Evolutionary conservation across 2,888 invertebrate genomes (phyloP).

Genomic region (Craniophora ligustri): DNA sequence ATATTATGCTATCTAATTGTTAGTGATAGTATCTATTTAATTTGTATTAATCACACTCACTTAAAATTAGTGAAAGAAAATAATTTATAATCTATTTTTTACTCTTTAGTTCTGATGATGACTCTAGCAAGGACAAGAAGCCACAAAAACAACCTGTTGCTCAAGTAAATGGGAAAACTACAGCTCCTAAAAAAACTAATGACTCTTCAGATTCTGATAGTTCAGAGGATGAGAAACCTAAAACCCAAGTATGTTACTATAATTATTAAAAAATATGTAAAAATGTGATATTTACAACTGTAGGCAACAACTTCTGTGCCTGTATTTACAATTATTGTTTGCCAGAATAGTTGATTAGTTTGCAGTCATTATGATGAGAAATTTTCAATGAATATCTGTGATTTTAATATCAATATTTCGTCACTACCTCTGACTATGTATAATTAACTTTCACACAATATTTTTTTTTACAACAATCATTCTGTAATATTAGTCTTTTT

Average conservation of each 20-base stretch:
- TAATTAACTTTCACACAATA: not conserved
- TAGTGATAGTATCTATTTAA: too few relatives aligned
- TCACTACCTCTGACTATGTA: conserved; percentile 80
- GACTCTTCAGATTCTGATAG: conserved; percentile 80
- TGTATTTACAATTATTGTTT: too few relatives aligned
- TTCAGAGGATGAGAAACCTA: conserved; percentile 76
- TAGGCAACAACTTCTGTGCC: too few relatives aligned
- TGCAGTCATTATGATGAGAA: conserved; percentile 66
- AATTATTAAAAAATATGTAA: not conserved
- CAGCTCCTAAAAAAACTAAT: conserved; percentile 67
- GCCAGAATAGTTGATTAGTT: conserved; percentile 63
- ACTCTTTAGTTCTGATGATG: conserved; percentile 48
- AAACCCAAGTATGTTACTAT: conserved; percentile 56
- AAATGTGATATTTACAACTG: conserved; percentile 50
- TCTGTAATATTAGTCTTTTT: not conserved
- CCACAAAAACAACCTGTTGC: conserved; percentile 63
- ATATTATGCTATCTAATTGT: too few relatives aligned
- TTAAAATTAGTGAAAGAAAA: too few relatives aligned
- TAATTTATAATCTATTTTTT: not conserved
- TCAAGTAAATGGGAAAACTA: conserved; percentile 72
- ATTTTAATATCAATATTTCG: conserved; percentile 68
- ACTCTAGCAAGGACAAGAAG: conserved; percentile 69
- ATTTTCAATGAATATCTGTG: conserved; percentile 62
- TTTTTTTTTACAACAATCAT: not conserved
- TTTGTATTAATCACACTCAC: too few relatives aligned